Conservation (phyloP, 2,888 invertebrate genomes). For the Eumerus sabulonum region DNA sequence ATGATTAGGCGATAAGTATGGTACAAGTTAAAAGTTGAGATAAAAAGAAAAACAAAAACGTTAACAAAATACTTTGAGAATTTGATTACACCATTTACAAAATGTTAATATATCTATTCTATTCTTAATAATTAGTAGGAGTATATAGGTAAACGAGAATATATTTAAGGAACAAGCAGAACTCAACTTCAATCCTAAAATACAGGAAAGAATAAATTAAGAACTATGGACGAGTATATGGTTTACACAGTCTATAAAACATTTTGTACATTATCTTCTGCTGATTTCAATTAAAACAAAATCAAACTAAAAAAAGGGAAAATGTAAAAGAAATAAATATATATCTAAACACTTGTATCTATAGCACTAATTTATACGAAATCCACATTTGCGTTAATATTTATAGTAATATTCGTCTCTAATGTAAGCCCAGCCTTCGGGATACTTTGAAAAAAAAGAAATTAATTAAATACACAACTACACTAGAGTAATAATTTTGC, state of each 20-base stretch:
- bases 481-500: slow-evolving; percentile 34
- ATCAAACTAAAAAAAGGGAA: slow-evolving; percentile 1
- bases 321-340: slow-evolving; percentile 25
- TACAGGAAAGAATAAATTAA: neutral
- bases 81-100: too few species aligned
- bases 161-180: neutral
- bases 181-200: neutral
- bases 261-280: slow-evolving; percentile 18
- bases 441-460: slow-evolving; percentile 41
- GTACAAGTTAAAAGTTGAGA: too few species aligned
- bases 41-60: too few species aligned
- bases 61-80: too few species aligned
- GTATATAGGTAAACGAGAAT: too few species aligned
- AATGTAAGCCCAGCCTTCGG: slow-evolving; percentile 40
- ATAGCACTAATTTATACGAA: slow-evolving; percentile 57
- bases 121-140: too few species aligned
- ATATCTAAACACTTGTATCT: slow-evolving; percentile 48
- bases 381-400: slow-evolving; percentile 55
- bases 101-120: too few species aligned
- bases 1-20: too few species aligned
- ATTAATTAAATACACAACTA: too few species aligned
- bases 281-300: slow-evolving; percentile 7
- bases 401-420: slow-evolving; percentile 46
- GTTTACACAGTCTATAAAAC: slow-evolving; percentile 24
- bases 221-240: neutral